Evolutionary conservation across 53 echinoderm and acorn worm species (phyloP).

Genomic region (Paracentrotus lividus): DNA sequence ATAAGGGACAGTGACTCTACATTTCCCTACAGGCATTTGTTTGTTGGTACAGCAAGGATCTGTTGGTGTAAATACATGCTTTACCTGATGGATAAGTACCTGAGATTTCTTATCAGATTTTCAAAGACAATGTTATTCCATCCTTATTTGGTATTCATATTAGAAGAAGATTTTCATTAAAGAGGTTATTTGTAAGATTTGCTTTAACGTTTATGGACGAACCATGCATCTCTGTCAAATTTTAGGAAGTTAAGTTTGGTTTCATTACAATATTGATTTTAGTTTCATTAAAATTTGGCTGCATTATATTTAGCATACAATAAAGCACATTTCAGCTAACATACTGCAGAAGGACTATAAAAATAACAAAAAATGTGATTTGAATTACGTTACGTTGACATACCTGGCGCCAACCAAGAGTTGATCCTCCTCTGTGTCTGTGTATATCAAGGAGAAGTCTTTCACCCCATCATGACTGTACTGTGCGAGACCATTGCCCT

Average conservation of each 20-base stretch:
- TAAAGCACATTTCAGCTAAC: background rate
- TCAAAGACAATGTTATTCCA: background rate
- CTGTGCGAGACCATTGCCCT: constrained; percentile 67
- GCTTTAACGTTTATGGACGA: too few relatives aligned
- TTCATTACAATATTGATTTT: background rate
- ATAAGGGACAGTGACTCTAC: constrained; percentile 22
- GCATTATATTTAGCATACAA: background rate
- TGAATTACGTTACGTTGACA: constrained; percentile 1
- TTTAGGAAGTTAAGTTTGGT: background rate
- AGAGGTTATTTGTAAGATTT: background rate
- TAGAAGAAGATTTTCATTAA: background rate
- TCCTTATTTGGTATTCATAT: background rate
- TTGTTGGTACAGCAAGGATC: constrained; percentile 17
- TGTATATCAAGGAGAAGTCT: constrained; percentile 81
- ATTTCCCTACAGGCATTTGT: background rate
- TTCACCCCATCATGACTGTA: constrained; percentile 73
- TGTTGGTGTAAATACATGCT: background rate
- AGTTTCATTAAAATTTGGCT: background rate
- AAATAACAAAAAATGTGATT: background rate
- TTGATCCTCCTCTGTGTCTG: constrained; percentile 80
- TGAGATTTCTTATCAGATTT: background rate
- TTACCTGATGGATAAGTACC: background rate
- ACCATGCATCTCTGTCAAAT: background rate
- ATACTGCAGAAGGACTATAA: background rate
- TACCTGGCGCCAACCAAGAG: constrained; percentile 93